These are phyloP conservation scores for Nymphalis c-album DNA, from an alignment of 2,888 invertebrate genomes.

Conservation along the genomic window DNA sequence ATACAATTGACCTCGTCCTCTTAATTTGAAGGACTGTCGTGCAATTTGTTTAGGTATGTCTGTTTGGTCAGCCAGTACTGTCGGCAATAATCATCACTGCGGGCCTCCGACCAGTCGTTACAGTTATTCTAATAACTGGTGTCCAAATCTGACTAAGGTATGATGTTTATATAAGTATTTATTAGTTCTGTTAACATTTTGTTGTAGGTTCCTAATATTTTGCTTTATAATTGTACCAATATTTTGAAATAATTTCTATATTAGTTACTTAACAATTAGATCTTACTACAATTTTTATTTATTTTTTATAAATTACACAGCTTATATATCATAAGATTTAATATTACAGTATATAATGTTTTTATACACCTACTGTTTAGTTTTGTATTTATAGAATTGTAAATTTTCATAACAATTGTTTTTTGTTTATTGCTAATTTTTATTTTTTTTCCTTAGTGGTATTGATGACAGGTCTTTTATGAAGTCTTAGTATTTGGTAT, in stretches of 20 bases:
- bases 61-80: constrained; percentile 86
- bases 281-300: background rate
- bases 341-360: background rate
- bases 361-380: background rate
- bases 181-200: constrained; percentile 1
- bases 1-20: constrained; percentile 65
- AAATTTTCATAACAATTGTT: background rate
- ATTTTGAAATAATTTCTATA: constrained; percentile 3
- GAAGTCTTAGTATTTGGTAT: constrained; percentile 52
- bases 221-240: constrained; percentile 4
- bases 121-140: constrained; percentile 73
- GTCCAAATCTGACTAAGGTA: constrained; percentile 77
- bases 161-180: constrained; percentile 43
- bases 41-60: constrained; percentile 83
- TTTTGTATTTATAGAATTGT: background rate
- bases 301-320: background rate
- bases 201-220: constrained; percentile 3
- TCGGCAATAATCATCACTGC: constrained; percentile 78
- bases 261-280: constrained; percentile 4
- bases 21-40: constrained; percentile 69
- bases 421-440: constrained; percentile 27
- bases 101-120: constrained; percentile 70
- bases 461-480: constrained; percentile 56
- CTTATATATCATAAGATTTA: background rate
- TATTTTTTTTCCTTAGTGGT: constrained; percentile 56